Conservation (phyloP, 1,140 invertebrate species). For the Neodiprion lecontei region DNA sequence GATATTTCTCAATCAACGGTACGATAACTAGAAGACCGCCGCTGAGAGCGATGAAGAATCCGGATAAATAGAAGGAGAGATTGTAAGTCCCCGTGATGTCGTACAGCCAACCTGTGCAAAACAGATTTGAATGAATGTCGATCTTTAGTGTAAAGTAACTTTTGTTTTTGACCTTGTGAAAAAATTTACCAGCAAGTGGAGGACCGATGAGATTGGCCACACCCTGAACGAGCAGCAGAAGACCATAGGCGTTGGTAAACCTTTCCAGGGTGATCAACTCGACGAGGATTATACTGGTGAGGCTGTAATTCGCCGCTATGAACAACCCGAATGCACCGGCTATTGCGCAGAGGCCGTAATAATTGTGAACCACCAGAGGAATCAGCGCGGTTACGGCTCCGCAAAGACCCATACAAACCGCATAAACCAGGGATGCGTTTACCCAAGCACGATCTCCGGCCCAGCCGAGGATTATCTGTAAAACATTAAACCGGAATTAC, state of each 20-base stretch:
- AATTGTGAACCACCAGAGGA: slow-evolving; percentile 69
- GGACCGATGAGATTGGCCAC: slow-evolving; percentile 87
- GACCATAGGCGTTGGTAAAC: slow-evolving; percentile 90
- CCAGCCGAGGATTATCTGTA: slow-evolving; percentile 86
- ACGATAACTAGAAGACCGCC: slow-evolving; percentile 78
- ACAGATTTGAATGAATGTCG: slow-evolving; percentile 17
- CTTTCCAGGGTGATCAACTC: slow-evolving; percentile 84
- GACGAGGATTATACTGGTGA: slow-evolving; percentile 86
- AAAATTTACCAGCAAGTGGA: slow-evolving; percentile 76
- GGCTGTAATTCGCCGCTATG: slow-evolving; percentile 87
- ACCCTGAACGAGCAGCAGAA: slow-evolving; percentile 87
- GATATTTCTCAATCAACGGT: slow-evolving; percentile 63
- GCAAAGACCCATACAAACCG: slow-evolving; percentile 78
- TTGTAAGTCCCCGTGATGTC: slow-evolving; percentile 81
- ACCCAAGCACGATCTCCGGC: slow-evolving; percentile 82
- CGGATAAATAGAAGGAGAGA: slow-evolving; percentile 86
- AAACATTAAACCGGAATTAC: slow-evolving; percentile 30
- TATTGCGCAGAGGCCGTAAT: slow-evolving; percentile 67
- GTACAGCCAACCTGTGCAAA: slow-evolving; percentile 77
- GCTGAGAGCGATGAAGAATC: slow-evolving; percentile 84
- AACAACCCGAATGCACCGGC: slow-evolving; percentile 81
- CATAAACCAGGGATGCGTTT: slow-evolving; percentile 78
- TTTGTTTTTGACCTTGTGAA: too few species aligned
- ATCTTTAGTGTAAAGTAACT: too few species aligned
- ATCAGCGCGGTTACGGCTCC: slow-evolving; percentile 75